Evolutionary conservation across 2,888 invertebrate genomes (phyloP).

Genomic region (Diplolepis rosae): DNA sequence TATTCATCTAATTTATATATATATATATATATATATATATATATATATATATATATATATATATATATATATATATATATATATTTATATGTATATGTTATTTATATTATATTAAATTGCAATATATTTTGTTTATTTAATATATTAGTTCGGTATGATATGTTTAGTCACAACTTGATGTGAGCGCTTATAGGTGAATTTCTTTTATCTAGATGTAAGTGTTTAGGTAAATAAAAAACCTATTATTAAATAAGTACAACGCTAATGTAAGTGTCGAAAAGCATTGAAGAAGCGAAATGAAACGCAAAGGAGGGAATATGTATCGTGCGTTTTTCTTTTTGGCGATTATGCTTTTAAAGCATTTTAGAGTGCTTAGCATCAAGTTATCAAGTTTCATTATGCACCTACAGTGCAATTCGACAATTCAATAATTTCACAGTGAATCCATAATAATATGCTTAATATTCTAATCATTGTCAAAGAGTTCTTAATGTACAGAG

Average conservation of each 20-base stretch:
- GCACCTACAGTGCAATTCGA: conserved; percentile 28
- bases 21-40: too few species aligned
- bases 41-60: conserved; percentile 44
- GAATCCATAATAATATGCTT: conserved; percentile 61
- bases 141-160: conserved; percentile 73
- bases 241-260: conserved; percentile 65
- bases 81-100: conserved; percentile 53
- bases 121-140: conserved; percentile 67
- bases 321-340: conserved; percentile 38
- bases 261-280: conserved; percentile 48
- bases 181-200: conserved; percentile 71
- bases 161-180: conserved; percentile 74
- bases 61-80: conserved; percentile 34
- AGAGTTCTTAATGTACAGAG: conserved; percentile 63
- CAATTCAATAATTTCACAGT: conserved; percentile 49
- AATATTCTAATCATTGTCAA: conserved; percentile 68
- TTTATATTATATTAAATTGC: conserved; percentile 69
- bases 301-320: conserved; percentile 42
- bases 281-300: conserved; percentile 45
- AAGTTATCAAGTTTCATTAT: not conserved
- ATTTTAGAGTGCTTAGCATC: not conserved
- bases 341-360: conserved; percentile 30
- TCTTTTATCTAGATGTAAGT: conserved; percentile 48
- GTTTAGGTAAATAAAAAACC: conserved; percentile 48
- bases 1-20: too few species aligned